Percentiles rank a stretch among this genome's conserved stretches.
phyloP scores from a whole-genome alignment of 2,113 vertebrate species.

The Hoplias malabaricus region DNA sequence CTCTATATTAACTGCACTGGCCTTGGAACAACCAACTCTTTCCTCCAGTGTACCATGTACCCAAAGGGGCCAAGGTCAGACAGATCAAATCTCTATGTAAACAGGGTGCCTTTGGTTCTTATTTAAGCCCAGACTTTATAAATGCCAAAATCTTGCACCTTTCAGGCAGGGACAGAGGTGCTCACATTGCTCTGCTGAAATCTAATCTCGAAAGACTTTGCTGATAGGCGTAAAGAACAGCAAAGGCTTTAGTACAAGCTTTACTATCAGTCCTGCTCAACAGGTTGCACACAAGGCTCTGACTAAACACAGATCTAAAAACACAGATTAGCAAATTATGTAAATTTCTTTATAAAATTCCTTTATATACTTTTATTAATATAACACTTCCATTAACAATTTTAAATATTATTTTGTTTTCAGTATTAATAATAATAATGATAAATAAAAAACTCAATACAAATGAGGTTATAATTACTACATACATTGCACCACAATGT shows the following conservation, averaged over 20 bases:
- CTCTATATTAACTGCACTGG: not conserved
- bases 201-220: slow-evolving; percentile 55
- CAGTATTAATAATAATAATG: too few species aligned
- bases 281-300: slow-evolving; percentile 12
- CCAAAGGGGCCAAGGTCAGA: slow-evolving; percentile 38
- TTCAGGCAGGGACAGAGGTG: slow-evolving; percentile 2
- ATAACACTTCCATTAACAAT: too few species aligned
- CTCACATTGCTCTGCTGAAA: slow-evolving; percentile 36
- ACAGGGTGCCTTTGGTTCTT: not conserved
- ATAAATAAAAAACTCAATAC: too few species aligned
- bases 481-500: too few species aligned
- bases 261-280: slow-evolving; percentile 2
- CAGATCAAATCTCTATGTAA: slow-evolving; percentile 13
- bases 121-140: slow-evolving; percentile 19
- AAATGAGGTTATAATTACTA: too few species aligned
- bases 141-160: slow-evolving; percentile 29
- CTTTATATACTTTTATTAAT: too few species aligned
- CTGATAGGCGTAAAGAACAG: slow-evolving; percentile 61
- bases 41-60: not conserved
- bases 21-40: not conserved
- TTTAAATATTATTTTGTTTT: too few species aligned
- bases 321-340: too few species aligned
- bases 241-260: not conserved
- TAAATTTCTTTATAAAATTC: too few species aligned
- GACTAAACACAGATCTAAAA: not conserved